A percentile compares a stretch with the other conserved stretches of the same genome.
Evolutionary conservation across 2,113 vertebrate genomes (phyloP).

Genomic region (Corynorhinus townsendii): DNA sequence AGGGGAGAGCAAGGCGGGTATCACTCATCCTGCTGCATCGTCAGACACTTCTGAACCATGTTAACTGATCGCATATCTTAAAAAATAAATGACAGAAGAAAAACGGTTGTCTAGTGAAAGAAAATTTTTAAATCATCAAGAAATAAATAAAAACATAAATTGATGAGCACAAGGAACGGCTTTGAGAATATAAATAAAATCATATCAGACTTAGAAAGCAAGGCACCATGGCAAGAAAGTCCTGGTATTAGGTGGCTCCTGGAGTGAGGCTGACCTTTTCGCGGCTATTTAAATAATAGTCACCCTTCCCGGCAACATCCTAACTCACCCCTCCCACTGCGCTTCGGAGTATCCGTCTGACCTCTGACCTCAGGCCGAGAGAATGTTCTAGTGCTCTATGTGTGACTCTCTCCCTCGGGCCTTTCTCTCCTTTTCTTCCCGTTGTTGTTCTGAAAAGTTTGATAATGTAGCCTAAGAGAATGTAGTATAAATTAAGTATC

Average conservation of each 20-base stretch:
- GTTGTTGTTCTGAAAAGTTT: not conserved
- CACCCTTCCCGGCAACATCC: not conserved
- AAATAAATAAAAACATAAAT: conserved; percentile 24
- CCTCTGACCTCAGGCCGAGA: not conserved
- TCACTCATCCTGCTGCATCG: not conserved
- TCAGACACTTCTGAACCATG: not conserved
- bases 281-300: not conserved
- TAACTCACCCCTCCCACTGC: not conserved
- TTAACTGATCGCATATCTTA: not conserved
- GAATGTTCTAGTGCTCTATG: fast-evolving
- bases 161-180: not conserved
- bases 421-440: not conserved
- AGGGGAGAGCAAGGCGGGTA: not conserved
- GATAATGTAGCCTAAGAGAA: not conserved
- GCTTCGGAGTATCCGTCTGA: not conserved
- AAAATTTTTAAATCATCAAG: not conserved
- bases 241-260: not conserved
- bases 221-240: not conserved
- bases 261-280: not conserved
- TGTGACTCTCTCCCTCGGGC: not conserved
- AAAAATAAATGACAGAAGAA: not conserved
- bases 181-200: not conserved
- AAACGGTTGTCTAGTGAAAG: not conserved
- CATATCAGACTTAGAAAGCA: not conserved
- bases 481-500: not conserved